phyloP scores from a whole-genome alignment of 1,140 invertebrate species.

The Schlechtendalia chinensis region DNA sequence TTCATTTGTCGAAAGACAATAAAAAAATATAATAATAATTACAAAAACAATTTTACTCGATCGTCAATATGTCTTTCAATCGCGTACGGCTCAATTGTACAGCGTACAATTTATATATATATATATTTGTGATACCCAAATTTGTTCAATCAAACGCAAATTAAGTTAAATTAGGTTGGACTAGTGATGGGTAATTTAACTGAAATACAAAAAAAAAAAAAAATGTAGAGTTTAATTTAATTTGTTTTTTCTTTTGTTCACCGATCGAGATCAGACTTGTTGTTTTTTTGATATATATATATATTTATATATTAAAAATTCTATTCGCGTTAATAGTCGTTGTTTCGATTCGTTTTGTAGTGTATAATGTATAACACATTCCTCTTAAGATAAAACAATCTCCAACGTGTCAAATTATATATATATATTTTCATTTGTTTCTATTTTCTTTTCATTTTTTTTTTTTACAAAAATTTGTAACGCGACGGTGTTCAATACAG shows the following conservation, averaged over 20 bases:
- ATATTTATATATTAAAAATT: no score
- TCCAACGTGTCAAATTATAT: no score
- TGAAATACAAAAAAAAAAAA: not conserved
- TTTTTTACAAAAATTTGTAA: not conserved
- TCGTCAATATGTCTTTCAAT: conserved; percentile 28
- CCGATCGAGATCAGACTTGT: not conserved
- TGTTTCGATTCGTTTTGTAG: not conserved
- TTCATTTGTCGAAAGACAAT: conserved; percentile 11
- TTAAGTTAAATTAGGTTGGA: not conserved
- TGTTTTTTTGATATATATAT: conserved; percentile 30
- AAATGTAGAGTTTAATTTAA: not conserved
- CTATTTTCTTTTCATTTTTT: no score
- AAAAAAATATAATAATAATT: no score
- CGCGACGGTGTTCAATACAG: not conserved
- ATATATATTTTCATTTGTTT: no score
- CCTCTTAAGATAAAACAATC: no score
- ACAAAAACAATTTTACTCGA: conserved; percentile 13
- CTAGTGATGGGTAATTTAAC: not conserved
- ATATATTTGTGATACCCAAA: conserved; percentile 10
- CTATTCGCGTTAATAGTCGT: not conserved
- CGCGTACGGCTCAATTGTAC: not conserved
- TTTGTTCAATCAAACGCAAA: conserved; percentile 9
- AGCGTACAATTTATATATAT: conserved; percentile 8
- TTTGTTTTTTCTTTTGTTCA: not conserved
- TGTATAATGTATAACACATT: no score